Evolutionary conservation across 2,113 vertebrate genomes (phyloP).

Genomic region (Enhydra lutris): DNA sequence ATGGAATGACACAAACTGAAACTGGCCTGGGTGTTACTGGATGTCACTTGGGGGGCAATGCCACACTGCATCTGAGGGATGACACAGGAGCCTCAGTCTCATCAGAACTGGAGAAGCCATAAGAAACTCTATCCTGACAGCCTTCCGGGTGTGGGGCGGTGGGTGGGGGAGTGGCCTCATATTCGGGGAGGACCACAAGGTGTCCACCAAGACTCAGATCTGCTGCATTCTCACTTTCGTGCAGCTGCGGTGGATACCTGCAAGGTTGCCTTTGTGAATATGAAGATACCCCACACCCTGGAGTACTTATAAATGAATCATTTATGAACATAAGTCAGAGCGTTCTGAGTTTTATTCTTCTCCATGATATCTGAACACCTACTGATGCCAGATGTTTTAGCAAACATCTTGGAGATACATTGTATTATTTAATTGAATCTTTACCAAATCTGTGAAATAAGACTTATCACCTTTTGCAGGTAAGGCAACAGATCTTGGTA

Average conservation of each 20-base stretch:
- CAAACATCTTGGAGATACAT: background rate
- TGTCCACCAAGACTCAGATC: background rate
- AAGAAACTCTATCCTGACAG: background rate
- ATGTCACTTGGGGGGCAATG: accelerated
- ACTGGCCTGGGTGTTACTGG: accelerated
- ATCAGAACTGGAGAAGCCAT: background rate
- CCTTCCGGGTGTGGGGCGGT: background rate
- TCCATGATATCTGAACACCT: background rate
- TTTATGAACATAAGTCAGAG: background rate
- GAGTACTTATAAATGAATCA: background rate
- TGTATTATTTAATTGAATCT: background rate
- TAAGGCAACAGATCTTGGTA: background rate
- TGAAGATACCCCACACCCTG: background rate
- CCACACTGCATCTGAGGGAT: accelerated
- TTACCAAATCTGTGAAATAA: background rate
- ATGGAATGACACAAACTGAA: background rate
- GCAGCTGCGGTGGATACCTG: background rate
- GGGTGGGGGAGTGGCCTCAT: accelerated
- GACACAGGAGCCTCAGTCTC: too few relatives aligned
- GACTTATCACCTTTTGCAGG: background rate
- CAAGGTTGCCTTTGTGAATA: background rate
- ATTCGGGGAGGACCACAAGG: background rate
- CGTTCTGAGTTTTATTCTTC: background rate
- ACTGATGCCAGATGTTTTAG: background rate
- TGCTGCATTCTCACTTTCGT: background rate